phyloP scores from a whole-genome alignment of 2,888 invertebrate species.

The Tipula helvola region DNA sequence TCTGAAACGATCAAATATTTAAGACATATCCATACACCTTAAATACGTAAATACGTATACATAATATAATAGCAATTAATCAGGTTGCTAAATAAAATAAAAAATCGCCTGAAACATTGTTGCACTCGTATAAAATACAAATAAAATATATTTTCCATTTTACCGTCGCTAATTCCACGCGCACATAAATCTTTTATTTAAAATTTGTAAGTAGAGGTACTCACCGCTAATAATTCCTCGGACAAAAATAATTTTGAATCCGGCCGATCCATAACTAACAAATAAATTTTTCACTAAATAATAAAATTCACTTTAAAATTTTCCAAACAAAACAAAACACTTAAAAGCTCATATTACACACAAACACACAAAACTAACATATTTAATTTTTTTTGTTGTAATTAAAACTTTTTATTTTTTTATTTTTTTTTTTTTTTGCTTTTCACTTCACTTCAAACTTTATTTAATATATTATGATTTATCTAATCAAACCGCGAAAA shows the following conservation, averaged over 20 bases:
- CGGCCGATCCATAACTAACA: not conserved
- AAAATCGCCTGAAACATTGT: too few species aligned
- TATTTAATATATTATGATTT: not conserved
- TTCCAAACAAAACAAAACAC: not conserved
- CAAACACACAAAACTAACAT: not conserved
- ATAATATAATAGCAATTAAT: too few species aligned
- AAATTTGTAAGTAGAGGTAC: not conserved
- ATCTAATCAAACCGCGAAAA: not conserved
- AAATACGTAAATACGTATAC: too few species aligned
- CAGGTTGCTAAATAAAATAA: too few species aligned
- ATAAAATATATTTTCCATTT: not conserved
- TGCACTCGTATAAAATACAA: too few species aligned
- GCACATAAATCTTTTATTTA: not conserved
- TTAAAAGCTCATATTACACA: not conserved
- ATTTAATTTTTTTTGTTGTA: constrained; percentile 5
- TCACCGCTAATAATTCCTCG: constrained; percentile 10
- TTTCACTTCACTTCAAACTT: not conserved
- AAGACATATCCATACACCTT: too few species aligned
- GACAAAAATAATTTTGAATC: constrained; percentile 11
- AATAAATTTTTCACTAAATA: not conserved
- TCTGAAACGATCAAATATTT: too few species aligned
- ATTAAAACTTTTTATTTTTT: not conserved
- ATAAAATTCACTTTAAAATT: not conserved
- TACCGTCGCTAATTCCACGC: not conserved
- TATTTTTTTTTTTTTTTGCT: not conserved